Evolutionary conservation across 2,113 vertebrate species (phyloP), one percentile per base, ranked within the genome.

Genomic region (Asarcornis scutulata): DNA sequence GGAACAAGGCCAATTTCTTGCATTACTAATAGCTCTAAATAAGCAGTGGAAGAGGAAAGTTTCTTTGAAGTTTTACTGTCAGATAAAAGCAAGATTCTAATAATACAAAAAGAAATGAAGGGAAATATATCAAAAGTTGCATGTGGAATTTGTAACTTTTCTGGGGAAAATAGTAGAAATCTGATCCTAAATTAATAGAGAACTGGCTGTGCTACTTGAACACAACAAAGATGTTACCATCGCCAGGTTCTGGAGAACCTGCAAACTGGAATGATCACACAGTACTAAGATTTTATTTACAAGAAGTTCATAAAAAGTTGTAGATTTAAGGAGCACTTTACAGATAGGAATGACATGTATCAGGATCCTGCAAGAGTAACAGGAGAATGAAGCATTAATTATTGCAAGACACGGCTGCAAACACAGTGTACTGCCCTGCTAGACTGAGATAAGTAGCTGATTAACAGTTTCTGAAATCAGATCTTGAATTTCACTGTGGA

Each of bases 301-400:
- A 88, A 80, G 32, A 2, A 4, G n/a, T 31, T 85, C 3, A 25
- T 36, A 72, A 59, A 26, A 77, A 46, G 6, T 21, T 69, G 75
- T 31, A 75, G 25, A 64, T 76, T 67, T 80, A 67, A 82, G 53
- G 89, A 82, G 66, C 31, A n/a, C 29, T 60, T 16, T 32, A 75
- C 7, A 44, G 38, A 68, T 10, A 73, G 26, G 17, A 84, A 50
- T 13, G 21, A n/a, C 13, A 72, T 1, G 2, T 75, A 59, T 64
- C 31, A 44, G 53, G 59, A 76, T 93, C 25, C 17, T 80, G 44
- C 44, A 79, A 72, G 38, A 69, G 26, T 86, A 89, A 79, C 7
- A 92, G 29, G 46, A 89, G 62, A 91, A 56, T 5, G 56, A 50
- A 87, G 36, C 77, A 92, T 86, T 79, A 86, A 93, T 81, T 89